A percentile compares a stretch with the other conserved stretches of the same genome.
phyloP scores from a whole-genome alignment of 2,113 vertebrate genomes.

The Lethenteron camtschaticum region DNA sequence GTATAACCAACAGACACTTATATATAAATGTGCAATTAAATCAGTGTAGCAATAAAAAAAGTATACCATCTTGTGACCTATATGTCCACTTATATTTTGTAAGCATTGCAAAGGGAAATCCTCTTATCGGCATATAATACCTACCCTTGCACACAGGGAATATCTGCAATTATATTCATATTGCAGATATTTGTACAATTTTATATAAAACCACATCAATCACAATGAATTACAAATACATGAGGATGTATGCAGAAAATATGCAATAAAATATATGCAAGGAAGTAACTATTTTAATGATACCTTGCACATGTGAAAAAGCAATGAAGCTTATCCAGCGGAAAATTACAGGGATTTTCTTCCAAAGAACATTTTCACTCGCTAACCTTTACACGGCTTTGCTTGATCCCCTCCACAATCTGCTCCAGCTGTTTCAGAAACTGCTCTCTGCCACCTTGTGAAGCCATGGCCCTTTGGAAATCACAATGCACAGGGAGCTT shows the following conservation, averaged over 20 bases:
- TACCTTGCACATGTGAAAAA: too few relatives aligned
- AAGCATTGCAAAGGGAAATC: too few relatives aligned
- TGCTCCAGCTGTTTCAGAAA: slow-evolving; percentile 94
- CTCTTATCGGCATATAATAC: too few relatives aligned
- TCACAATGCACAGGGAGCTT: neutral
- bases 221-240: neutral
- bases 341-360: too few relatives aligned
- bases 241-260: neutral
- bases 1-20: neutral
- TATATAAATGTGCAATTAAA: neutral
- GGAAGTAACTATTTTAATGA: too few relatives aligned
- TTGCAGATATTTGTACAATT: neutral
- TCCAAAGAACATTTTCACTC: neutral
- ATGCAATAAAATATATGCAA: neutral
- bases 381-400: slow-evolving; percentile 70
- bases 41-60: neutral
- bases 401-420: slow-evolving; percentile 94
- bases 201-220: neutral
- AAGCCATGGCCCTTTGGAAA: slow-evolving; percentile 66
- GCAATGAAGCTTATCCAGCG: too few relatives aligned
- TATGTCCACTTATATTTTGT: too few relatives aligned
- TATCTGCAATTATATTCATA: neutral
- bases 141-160: neutral
- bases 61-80: neutral
- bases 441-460: slow-evolving; percentile 61